Percentiles rank a stretch among this genome's conserved stretches.
phyloP scores from a whole-genome alignment of 2,113 vertebrate genomes.

The Stigmatopora argus region DNA sequence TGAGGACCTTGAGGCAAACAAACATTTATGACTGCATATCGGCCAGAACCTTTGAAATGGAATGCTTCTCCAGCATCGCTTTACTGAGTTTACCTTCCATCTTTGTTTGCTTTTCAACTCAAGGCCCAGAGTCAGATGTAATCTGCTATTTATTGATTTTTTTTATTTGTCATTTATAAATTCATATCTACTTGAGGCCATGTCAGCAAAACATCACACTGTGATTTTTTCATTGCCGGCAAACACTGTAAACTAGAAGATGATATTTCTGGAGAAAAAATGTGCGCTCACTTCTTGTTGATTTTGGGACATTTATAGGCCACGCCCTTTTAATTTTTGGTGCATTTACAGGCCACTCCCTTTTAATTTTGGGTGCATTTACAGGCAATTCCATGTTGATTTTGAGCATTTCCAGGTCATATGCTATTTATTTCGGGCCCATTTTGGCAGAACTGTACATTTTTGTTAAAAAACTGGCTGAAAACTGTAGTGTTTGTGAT shows the following conservation, averaged over 20 bases:
- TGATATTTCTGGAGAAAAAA: background rate
- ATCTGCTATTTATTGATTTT: background rate
- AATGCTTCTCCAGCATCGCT: background rate
- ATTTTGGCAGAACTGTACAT: no score
- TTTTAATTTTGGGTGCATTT: no score
- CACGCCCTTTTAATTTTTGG: no score
- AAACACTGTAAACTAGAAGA: background rate
- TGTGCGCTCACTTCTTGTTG: background rate
- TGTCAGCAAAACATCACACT: background rate
- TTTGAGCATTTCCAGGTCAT: no score
- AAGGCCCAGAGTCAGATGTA: background rate
- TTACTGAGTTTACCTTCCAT: background rate
- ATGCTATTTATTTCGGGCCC: no score
- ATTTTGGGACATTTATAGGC: background rate
- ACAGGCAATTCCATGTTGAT: no score
- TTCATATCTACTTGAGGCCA: slow-evolving; percentile 6
- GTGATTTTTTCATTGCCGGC: background rate
- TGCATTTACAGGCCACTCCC: no score
- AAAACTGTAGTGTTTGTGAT: no score
- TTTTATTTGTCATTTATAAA: background rate
- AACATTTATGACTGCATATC: slow-evolving; percentile 2
- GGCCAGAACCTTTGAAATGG: slow-evolving; percentile 4
- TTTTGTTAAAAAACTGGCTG: no score
- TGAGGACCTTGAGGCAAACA: slow-evolving; percentile 8
- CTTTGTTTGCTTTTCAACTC: background rate